Evolutionary conservation across 2,888 invertebrate genomes (phyloP).

Genomic region (Drosophila neotestacea): DNA sequence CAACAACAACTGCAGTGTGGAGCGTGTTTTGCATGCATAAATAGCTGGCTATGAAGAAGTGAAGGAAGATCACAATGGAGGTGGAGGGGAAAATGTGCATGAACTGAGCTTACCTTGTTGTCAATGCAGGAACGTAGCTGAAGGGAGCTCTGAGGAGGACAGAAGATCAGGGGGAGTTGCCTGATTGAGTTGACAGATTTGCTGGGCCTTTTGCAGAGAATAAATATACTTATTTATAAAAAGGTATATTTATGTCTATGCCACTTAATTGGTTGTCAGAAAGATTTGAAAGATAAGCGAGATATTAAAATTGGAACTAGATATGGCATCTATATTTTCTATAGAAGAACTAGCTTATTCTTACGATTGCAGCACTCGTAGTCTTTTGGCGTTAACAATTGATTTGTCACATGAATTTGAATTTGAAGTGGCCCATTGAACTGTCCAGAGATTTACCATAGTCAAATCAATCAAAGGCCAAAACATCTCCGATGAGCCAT

Average conservation of each 20-base stretch:
- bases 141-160: too few species aligned
- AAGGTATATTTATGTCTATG: constrained; percentile 24
- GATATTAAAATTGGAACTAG: constrained; percentile 29
- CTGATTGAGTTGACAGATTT: constrained; percentile 58
- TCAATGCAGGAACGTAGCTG: neutral
- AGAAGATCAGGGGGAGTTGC: constrained; percentile 6
- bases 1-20: constrained; percentile 36
- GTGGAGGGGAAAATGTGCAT: constrained; percentile 6
- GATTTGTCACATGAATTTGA: constrained; percentile 81
- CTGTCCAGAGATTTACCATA: constrained; percentile 67
- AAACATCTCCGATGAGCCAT: neutral
- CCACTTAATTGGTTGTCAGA: constrained; percentile 44
- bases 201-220: constrained; percentile 22
- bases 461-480: constrained; percentile 76
- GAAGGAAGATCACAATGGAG: neutral
- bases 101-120: constrained; percentile 30
- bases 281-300: constrained; percentile 17
- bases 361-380: neutral
- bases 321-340: neutral
- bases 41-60: constrained; percentile 40
- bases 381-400: constrained; percentile 70
- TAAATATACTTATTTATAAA: constrained; percentile 29
- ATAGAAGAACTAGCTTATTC: neutral
- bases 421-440: constrained; percentile 71
- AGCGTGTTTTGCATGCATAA: constrained; percentile 77